Evolutionary conservation across 2,113 vertebrate genomes (phyloP), one percentile per base, ranked within the genome.

Genomic region (Clupea harengus): DNA sequence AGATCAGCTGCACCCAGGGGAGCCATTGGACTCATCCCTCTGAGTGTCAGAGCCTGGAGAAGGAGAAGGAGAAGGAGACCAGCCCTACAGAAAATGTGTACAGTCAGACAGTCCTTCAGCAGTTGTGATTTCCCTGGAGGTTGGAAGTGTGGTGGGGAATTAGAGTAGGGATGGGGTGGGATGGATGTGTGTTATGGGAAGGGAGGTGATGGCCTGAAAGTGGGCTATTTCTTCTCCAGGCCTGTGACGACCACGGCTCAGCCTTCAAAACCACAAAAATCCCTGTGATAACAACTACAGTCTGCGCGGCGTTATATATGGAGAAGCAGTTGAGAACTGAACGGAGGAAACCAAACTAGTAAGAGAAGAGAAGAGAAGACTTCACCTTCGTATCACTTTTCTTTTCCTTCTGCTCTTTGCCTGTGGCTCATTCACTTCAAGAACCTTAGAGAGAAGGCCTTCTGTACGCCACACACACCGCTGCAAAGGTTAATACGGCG

Each of bases 101-200:
- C 83, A 78, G 84, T 84, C 80, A 85, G 78, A 85, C 86, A 81
- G 57, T 83, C 80, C 25, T 44, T 67, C 75, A 80, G 84, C 39
- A 50, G 13, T 18, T 83, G 25, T 86, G 85, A 84, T 88, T 88
- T 88, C 82, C 85, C 86, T 78, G 39, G 82, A 64, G 67, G 32
- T 28, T 32, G 72, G 32, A 17, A 60, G 8, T 17, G 85, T 32
- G 18, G 11, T 39, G 28, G 52, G 52, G 25, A 32, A 32, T 82
- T 17, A 82, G n/a, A 15, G 25, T 39, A 9, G 72, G n/a, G 72
- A 15, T 20, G 28, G 13, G 25, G 4, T 78, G 25, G 72, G 72
- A 78, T 78, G 25, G 72, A 78, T 78, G 25, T 15, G 72, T 78
- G 25, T 78, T 72, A 32, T 72, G 64, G 72, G 28, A 32, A 39